phyloP scores from a whole-genome alignment of 2,888 invertebrate genomes.

The Abrostola tripartita region DNA sequence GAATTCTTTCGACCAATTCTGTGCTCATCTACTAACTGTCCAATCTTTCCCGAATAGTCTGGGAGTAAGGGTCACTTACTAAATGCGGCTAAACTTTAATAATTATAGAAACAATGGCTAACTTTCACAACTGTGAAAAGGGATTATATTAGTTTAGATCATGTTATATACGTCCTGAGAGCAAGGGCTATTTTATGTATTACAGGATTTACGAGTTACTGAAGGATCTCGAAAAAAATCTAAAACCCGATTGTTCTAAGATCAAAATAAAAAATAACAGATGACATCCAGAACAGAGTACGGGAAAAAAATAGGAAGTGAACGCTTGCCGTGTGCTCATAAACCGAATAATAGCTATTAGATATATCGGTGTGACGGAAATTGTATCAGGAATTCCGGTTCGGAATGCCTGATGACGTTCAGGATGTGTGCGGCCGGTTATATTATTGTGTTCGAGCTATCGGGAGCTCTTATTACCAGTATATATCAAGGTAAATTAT shows the following conservation, averaged over 20 bases:
- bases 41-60: not conserved
- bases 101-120: not conserved
- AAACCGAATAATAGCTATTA: constrained; percentile 26
- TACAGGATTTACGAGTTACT: no score
- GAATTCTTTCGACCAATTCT: constrained; percentile 10
- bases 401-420: constrained; percentile 25
- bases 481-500: not conserved
- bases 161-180: no score
- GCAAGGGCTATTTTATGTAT: no score
- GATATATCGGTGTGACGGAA: constrained; percentile 32
- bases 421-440: constrained; percentile 13
- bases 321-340: constrained; percentile 11
- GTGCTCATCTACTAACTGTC: not conserved
- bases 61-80: not conserved
- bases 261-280: constrained; percentile 1
- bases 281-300: constrained; percentile 13
- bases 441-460: constrained; percentile 12
- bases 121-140: not conserved
- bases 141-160: no score
- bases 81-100: not conserved
- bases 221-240: not conserved
- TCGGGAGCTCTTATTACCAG: not conserved
- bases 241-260: not conserved
- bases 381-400: constrained; percentile 46
- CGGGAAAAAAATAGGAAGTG: constrained; percentile 21